Conservation (phyloP, 2,797 vertebrate species). For the Danio choprae region DNA sequence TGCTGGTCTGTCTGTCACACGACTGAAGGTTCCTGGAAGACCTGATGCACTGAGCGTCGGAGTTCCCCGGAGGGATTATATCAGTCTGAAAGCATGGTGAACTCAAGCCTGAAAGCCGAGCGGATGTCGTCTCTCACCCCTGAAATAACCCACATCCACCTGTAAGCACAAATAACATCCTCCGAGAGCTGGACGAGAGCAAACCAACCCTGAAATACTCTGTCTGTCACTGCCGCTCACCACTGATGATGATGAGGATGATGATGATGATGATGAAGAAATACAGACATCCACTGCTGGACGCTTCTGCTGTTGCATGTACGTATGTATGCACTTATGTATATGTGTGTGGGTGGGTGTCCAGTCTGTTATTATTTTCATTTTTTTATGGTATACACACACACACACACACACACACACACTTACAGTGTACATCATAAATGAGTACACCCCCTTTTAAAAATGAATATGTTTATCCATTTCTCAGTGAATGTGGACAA, state of each 20-base stretch:
- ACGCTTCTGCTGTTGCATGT: too few relatives aligned
- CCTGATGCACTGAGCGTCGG: slow-evolving; percentile 14
- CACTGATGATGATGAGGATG: not conserved
- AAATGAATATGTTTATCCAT: too few relatives aligned
- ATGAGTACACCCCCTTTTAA: too few relatives aligned
- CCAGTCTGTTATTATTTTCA: too few relatives aligned
- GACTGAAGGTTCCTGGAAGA: slow-evolving; percentile 3
- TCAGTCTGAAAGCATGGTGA: slow-evolving; percentile 8
- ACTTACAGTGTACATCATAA: too few relatives aligned
- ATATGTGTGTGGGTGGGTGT: too few relatives aligned
- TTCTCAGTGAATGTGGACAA: too few relatives aligned
- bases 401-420: too few relatives aligned
- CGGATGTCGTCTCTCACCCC: slow-evolving; percentile 31
- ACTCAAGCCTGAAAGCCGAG: slow-evolving; percentile 30
- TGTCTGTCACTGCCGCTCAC: not conserved
- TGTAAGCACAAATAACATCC: slow-evolving; percentile 28
- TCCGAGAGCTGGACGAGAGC: not conserved
- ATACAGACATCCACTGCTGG: not conserved
- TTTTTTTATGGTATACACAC: too few relatives aligned
- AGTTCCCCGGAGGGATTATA: slow-evolving; percentile 23
- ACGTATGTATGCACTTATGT: too few relatives aligned
- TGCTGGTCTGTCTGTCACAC: slow-evolving; percentile 10
- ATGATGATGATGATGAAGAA: not conserved
- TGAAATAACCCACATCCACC: slow-evolving; percentile 36
- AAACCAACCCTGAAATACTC: not conserved